phyloP scores from a whole-genome alignment of 2,113 vertebrate species.

The Epinephelus fuscoguttatus region DNA sequence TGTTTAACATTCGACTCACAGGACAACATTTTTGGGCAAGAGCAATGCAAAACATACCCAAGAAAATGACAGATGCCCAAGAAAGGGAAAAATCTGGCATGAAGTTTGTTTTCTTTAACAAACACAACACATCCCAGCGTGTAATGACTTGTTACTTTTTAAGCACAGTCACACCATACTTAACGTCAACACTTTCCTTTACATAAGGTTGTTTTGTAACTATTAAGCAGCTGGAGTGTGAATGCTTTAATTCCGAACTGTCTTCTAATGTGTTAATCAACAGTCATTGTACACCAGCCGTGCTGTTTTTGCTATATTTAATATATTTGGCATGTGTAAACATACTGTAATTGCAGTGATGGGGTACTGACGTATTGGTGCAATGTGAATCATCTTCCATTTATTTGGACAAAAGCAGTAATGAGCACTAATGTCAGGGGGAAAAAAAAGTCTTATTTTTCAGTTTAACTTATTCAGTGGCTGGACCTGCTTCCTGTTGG shows the following conservation, averaged over 20 bases:
- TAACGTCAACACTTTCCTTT: slow-evolving; percentile 25
- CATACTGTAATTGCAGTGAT: neutral
- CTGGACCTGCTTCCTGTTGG: slow-evolving; percentile 15
- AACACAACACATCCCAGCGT: neutral
- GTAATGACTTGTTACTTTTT: slow-evolving; percentile 9
- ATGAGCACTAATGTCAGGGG: neutral
- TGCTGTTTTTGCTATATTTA: neutral
- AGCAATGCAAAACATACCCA: neutral
- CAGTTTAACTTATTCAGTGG: neutral
- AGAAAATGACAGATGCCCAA: neutral
- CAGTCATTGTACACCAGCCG: neutral
- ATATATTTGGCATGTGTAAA: neutral
- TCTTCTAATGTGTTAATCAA: slow-evolving; percentile 19
- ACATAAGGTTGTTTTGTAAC: slow-evolving; percentile 23
- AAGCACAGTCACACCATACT: slow-evolving; percentile 9
- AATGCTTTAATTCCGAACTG: slow-evolving; percentile 52
- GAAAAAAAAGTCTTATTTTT: neutral
- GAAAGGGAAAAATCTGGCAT: neutral
- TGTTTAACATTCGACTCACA: neutral
- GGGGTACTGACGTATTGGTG: neutral
- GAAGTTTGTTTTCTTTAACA: no score
- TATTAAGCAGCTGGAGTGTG: slow-evolving; percentile 56
- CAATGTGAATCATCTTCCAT: neutral
- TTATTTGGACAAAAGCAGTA: slow-evolving; percentile 12
- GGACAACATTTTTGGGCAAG: neutral